Conservation (phyloP, 2,888 invertebrate genomes). For the Drosophila greeni region DNA sequence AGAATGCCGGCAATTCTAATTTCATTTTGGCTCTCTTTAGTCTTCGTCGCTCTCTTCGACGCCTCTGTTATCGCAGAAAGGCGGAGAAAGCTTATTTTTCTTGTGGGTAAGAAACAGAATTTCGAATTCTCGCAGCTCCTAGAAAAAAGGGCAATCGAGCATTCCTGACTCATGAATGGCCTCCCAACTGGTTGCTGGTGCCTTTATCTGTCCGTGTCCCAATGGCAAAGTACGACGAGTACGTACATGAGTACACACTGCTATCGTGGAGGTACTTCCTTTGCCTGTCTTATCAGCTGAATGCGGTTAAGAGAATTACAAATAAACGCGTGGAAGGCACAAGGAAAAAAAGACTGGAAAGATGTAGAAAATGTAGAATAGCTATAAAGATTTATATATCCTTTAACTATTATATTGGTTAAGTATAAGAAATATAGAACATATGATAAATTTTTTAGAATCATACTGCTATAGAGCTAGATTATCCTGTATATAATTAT, state of each 20-base stretch:
- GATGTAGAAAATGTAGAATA: not conserved
- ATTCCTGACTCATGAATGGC: conserved; percentile 52
- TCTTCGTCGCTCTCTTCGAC: conserved; percentile 36
- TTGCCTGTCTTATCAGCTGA: conserved; percentile 41
- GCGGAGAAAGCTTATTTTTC: conserved; percentile 45
- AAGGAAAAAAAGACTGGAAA: conserved; percentile 7
- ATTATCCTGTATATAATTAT: too few species aligned
- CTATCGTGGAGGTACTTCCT: conserved; percentile 43
- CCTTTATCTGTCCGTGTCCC: conserved; percentile 51
- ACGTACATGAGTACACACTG: conserved; percentile 18
- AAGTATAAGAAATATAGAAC: too few species aligned
- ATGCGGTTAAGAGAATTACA: conserved; percentile 31
- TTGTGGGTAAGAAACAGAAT: conserved; percentile 2
- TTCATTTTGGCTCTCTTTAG: conserved; percentile 12
- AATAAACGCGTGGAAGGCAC: conserved; percentile 12
- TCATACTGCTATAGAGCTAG: too few species aligned
- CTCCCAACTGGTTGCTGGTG: conserved; percentile 21
- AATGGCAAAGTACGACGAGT: conserved; percentile 18
- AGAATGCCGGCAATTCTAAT: conserved; percentile 37
- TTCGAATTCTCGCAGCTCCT: conserved; percentile 36
- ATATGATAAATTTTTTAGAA: too few species aligned
- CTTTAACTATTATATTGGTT: not conserved
- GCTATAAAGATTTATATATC: not conserved
- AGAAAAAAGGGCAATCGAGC: conserved; percentile 35
- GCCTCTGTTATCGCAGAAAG: conserved; percentile 49